Conservation (phyloP, 2,888 invertebrate species). For the Stegophylla sp. region DNA sequence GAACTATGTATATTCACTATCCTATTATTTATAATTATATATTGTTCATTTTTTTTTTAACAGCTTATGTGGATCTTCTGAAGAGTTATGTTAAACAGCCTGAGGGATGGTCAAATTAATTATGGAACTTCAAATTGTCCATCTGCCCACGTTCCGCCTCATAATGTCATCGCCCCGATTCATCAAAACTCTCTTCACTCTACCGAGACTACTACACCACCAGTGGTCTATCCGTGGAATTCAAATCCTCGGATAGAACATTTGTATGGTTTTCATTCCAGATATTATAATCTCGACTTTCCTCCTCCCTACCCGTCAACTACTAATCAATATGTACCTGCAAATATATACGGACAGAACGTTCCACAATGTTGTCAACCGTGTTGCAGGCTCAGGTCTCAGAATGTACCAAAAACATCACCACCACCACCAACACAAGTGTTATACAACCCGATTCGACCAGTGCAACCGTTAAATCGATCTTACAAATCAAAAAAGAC, state of each 20-base stretch:
- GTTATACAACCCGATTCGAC: constrained; percentile 32
- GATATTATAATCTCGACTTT: constrained; percentile 56
- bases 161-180: constrained; percentile 47
- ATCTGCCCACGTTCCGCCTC: constrained; percentile 43
- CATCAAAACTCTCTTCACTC: constrained; percentile 45
- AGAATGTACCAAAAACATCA: constrained; percentile 39
- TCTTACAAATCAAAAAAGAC: constrained; percentile 48
- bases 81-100: constrained; percentile 57
- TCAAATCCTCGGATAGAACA: constrained; percentile 47
- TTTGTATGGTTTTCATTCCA: constrained; percentile 57
- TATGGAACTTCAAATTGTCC: constrained; percentile 47
- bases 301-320: constrained; percentile 39
- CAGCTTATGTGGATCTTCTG: constrained; percentile 36
- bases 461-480: constrained; percentile 36
- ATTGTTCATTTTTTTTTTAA: constrained; percentile 5
- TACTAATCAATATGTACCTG: constrained; percentile 47
- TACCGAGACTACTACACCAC: constrained; percentile 25
- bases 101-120: constrained; percentile 53
- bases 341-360: constrained; percentile 48
- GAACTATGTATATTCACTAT: neutral
- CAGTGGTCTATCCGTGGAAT: constrained; percentile 43
- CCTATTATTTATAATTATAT: neutral
- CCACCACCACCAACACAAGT: constrained; percentile 42
- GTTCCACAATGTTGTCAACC: constrained; percentile 54
- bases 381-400: constrained; percentile 44